Evolutionary conservation across 2,113 vertebrate genomes (phyloP).

Genomic region (Chloropsis cyanopogon): DNA sequence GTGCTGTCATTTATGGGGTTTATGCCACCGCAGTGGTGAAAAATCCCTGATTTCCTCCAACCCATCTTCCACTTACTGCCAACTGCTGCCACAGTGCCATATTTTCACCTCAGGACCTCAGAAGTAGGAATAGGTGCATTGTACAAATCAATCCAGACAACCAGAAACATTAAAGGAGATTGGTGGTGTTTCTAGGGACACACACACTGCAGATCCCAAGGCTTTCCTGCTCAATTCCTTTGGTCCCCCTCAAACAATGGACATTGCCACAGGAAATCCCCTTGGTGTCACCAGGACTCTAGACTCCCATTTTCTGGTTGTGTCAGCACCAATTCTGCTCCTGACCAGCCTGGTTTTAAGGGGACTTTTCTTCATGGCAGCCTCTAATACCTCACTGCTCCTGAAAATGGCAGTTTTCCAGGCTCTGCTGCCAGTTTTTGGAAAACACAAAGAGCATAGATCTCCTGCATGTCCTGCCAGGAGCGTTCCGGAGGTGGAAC

Average conservation of each 20-base stretch:
- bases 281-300: background rate
- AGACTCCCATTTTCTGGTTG: background rate
- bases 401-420: background rate
- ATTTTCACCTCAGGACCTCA: background rate
- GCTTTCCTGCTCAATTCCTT: background rate
- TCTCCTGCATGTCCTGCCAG: background rate
- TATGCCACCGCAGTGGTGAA: background rate
- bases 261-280: background rate
- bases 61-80: background rate
- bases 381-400: too few relatives aligned
- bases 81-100: background rate
- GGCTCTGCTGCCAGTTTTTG: background rate
- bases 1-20: background rate
- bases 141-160: background rate
- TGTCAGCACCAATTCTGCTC: background rate
- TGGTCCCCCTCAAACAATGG: accelerated
- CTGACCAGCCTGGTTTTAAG: background rate
- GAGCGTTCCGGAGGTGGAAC: background rate
- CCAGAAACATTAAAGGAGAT: background rate
- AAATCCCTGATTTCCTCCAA: background rate
- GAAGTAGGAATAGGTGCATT: too few relatives aligned
- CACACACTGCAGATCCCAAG: too few relatives aligned
- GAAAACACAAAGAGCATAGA: background rate
- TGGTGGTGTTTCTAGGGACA: background rate
- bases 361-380: background rate